Evolutionary conservation across 35 echinoderm and acorn worm species (phyloP), one percentile per base, ranked within the genome.

Genomic region (Anneissia japonica): DNA sequence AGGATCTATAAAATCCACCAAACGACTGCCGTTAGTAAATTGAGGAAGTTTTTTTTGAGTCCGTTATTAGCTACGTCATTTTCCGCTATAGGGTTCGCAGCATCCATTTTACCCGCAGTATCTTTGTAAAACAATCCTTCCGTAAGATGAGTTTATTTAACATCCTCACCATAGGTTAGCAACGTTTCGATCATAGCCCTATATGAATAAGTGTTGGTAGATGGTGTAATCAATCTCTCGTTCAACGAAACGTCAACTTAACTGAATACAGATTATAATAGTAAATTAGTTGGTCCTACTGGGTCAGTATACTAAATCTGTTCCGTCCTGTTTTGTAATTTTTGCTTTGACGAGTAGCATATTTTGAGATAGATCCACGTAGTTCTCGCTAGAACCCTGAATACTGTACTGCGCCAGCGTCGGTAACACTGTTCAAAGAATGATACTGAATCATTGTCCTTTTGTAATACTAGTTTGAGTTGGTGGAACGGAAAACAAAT

Each of bases 131-230:
- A 84, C 12, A 86, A 51, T 4, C 81, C 9, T 16, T 45, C 33
- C 0, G 90, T 89, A 11, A 92, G 46, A 39, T 96, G 86, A 33
- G 85, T 84, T 36, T 83, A 16, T 82, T 95, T 88, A 19, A 82
- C 84, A 43, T 91, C 86, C 0, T 28, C 0, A 1, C 84, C 81
- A 81, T 91, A 94, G 30, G 46, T 90, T 39, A 94, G 35, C 35
- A 95, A 76, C 0, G 85, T 91, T 82, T 95, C 93, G 10, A 95
- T 81, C 85, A 78, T 78, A 11, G 85, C 85, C 3, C 85, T 73
- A 46, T 87, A 87, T 1, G 85, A 38, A 35, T 90, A 90, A 0
- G 81, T 90, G 34, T 39, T 55, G 29, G 88, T 84, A 36, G 81
- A 75, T 32, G 81, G 72, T 6, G 88, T 46, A 23, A 90, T 76